Percentiles rank a stretch among this genome's conserved stretches.
phyloP scores from a whole-genome alignment of 1,140 invertebrate genomes.

The Pygmarrhopalites habei region DNA sequence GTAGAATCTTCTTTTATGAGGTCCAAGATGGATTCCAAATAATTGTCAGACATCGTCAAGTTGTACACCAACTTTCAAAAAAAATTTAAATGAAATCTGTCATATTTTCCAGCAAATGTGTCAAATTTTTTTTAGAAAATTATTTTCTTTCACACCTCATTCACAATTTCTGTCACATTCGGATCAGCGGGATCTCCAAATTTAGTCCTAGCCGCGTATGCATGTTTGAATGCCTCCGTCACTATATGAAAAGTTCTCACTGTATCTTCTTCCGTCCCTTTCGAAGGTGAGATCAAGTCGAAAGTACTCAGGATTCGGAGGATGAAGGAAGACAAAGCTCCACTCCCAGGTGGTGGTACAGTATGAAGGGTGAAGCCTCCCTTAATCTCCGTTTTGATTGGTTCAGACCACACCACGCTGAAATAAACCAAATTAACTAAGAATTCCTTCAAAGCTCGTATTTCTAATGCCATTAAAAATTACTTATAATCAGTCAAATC shows the following conservation, averaged over 20 bases:
- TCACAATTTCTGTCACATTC: too few relatives aligned
- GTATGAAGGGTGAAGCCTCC: conserved; percentile 60
- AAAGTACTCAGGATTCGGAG: conserved; percentile 73
- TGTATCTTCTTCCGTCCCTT: not conserved
- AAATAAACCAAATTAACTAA: not conserved
- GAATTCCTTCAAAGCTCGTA: too few relatives aligned
- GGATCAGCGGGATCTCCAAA: conserved; percentile 83
- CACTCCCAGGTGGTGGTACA: conserved; percentile 69
- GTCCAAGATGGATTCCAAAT: conserved; percentile 54
- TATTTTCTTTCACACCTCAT: too few relatives aligned
- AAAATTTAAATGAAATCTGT: not conserved
- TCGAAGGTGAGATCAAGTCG: too few relatives aligned
- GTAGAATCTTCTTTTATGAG: conserved; percentile 64
- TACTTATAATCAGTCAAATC: conserved; percentile 68
- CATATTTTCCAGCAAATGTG: not conserved
- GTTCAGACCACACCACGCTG: conserved; percentile 55
- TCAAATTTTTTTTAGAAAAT: too few relatives aligned
- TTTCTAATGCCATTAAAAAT: too few relatives aligned
- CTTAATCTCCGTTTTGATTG: conserved; percentile 52
- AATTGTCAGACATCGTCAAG: conserved; percentile 54
- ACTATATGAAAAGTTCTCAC: conserved; percentile 66
- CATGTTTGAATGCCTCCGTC: conserved; percentile 85
- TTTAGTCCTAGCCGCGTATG: conserved; percentile 71
- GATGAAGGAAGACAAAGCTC: conserved; percentile 68
- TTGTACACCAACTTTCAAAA: conserved; percentile 58